Conservation (phyloP, 2,888 invertebrate genomes). For the Phyllotreta striolata region DNA sequence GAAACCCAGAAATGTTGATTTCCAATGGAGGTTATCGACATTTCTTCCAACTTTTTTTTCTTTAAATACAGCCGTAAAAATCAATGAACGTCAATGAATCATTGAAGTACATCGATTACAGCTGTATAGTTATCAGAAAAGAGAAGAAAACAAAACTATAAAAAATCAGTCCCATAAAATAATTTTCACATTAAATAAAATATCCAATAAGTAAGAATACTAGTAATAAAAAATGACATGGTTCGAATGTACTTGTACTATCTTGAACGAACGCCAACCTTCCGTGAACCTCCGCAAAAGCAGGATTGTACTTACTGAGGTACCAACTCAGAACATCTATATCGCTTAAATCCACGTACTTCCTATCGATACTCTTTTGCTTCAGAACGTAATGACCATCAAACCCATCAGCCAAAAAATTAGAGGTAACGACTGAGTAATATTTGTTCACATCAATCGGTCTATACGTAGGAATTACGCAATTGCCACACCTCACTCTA, state of each 20-base stretch:
- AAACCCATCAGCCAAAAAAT: constrained; percentile 76
- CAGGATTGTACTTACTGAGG: constrained; percentile 66
- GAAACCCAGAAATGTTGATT: too few species aligned
- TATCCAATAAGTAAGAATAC: not conserved
- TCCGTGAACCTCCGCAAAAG: constrained; percentile 72
- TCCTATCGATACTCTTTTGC: constrained; percentile 56
- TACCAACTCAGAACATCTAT: constrained; percentile 66
- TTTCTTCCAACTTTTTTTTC: too few species aligned
- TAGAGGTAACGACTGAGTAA: constrained; percentile 73
- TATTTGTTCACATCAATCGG: constrained; percentile 63
- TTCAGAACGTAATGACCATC: constrained; percentile 70
- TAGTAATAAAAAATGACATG: not conserved
- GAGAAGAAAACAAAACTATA: too few species aligned
- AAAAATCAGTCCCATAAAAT: too few species aligned
- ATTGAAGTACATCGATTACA: too few species aligned
- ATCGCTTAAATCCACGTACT: constrained; percentile 63
- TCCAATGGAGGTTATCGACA: too few species aligned
- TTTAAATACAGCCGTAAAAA: too few species aligned
- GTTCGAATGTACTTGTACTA: not conserved
- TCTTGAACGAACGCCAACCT: constrained; percentile 61
- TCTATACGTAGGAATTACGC: constrained; percentile 68
- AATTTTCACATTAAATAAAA: not conserved
- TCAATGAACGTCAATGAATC: too few species aligned
- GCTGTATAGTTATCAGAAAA: too few species aligned
- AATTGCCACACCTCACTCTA: constrained; percentile 73